A percentile compares a stretch with the other conserved stretches of the same genome.
These are phyloP conservation scores for Piliocolobus tephrosceles DNA, from an alignment of 2,113 vertebrate species.

Conservation along the genomic window DNA sequence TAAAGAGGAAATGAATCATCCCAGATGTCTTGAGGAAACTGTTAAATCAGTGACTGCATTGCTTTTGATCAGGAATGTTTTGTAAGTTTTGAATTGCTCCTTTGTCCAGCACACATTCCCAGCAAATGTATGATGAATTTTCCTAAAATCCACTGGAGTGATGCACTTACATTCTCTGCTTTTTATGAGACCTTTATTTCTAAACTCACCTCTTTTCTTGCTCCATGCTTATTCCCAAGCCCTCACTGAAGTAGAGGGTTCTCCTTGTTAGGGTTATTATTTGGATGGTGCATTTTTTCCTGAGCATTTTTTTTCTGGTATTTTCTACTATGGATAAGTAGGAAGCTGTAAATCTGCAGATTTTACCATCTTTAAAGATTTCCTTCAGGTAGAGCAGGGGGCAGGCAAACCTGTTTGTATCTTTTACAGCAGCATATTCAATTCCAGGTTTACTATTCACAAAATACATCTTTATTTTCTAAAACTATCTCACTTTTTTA, in stretches of 20 bases:
- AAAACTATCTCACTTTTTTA: background rate
- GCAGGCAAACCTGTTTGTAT: background rate
- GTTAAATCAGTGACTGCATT: background rate
- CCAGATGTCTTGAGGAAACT: background rate
- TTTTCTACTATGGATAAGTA: background rate
- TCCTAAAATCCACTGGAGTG: background rate
- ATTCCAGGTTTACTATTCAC: background rate
- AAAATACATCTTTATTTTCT: background rate
- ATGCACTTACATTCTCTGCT: background rate
- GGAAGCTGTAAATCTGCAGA: background rate
- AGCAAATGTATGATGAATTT: background rate
- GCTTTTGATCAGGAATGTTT: background rate
- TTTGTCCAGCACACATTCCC: background rate
- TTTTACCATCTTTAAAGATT: background rate
- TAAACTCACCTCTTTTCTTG: background rate
- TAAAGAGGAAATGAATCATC: background rate
- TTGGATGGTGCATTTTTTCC: background rate
- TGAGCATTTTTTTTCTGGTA: rapidly evolving
- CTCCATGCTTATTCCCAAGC: background rate
- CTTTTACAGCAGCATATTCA: background rate
- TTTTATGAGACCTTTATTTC: background rate
- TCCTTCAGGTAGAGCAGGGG: background rate
- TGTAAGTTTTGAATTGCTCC: background rate
- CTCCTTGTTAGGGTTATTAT: too few relatives aligned
- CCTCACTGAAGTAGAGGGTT: background rate